Evolutionary conservation across 2,113 vertebrate species (phyloP).

Genomic region (Chlamydotis undulata): DNA sequence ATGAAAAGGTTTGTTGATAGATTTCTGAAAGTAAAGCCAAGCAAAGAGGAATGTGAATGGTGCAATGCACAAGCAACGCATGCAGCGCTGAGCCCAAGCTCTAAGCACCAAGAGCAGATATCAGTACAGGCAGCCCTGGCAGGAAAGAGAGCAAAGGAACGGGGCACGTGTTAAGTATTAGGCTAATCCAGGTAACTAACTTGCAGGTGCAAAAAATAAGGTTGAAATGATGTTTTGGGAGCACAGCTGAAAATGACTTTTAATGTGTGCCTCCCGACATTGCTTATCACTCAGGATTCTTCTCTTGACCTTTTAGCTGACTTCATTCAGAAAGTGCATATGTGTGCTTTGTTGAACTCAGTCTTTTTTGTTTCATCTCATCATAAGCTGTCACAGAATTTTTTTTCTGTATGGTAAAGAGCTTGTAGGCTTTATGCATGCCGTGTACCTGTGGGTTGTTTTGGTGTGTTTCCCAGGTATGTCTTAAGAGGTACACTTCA

Average conservation of each 20-base stretch:
- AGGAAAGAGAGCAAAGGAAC: rapidly evolving
- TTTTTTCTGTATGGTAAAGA: not conserved
- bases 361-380: not conserved
- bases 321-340: not conserved
- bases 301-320: not conserved
- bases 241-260: not conserved
- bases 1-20: not conserved
- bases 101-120: not conserved
- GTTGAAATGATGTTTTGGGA: not conserved
- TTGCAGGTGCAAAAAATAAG: not conserved
- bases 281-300: not conserved
- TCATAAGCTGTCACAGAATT: not conserved
- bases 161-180: not conserved
- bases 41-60: not conserved
- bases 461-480: not conserved
- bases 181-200: not conserved
- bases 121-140: not conserved
- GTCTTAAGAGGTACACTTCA: not conserved
- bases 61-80: rapidly evolving
- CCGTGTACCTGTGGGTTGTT: not conserved
- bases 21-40: not conserved
- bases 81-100: rapidly evolving
- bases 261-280: not conserved
- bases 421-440: not conserved
- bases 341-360: not conserved